phyloP scores from a whole-genome alignment of 2,888 invertebrate genomes.

The Drosophila prolongata region DNA sequence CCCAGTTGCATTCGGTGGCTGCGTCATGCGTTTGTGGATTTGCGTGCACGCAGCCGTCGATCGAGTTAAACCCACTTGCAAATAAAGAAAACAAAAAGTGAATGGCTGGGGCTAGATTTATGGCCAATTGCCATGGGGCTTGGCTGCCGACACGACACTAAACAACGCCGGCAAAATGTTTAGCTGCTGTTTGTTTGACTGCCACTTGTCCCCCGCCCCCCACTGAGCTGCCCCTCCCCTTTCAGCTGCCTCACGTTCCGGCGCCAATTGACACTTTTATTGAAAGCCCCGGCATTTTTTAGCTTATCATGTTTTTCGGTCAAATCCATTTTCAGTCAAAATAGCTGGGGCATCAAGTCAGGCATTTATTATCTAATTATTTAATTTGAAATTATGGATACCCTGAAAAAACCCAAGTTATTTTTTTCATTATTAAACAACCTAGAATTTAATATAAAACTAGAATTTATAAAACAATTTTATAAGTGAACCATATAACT shows the following conservation, averaged over 20 bases:
- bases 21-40: conserved; percentile 68
- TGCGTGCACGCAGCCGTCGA: conserved; percentile 47
- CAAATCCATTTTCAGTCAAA: conserved; percentile 21
- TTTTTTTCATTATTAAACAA: no score
- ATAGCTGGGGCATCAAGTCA: conserved; percentile 9
- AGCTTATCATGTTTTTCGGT: conserved; percentile 34
- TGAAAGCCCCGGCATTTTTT: conserved; percentile 37
- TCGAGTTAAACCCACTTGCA: conserved; percentile 13
- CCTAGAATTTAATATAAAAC: no score
- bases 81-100: conserved; percentile 60
- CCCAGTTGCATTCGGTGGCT: conserved; percentile 23
- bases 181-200: conserved; percentile 43
- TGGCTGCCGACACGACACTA: conserved; percentile 78
- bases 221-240: background rate
- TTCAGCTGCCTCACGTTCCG: conserved; percentile 9
- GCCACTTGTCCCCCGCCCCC: conserved; percentile 7
- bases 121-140: conserved; percentile 78
- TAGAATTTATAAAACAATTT: no score
- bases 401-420: no score
- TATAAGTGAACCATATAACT: no score
- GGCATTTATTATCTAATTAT: background rate
- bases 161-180: conserved; percentile 66
- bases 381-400: background rate
- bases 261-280: conserved; percentile 42
- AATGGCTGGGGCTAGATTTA: conserved; percentile 74